Percentiles rank a stretch among this genome's conserved stretches.
Conservation (phyloP, 2,888 invertebrate species). For the Iphiclides podalirius region DNA sequence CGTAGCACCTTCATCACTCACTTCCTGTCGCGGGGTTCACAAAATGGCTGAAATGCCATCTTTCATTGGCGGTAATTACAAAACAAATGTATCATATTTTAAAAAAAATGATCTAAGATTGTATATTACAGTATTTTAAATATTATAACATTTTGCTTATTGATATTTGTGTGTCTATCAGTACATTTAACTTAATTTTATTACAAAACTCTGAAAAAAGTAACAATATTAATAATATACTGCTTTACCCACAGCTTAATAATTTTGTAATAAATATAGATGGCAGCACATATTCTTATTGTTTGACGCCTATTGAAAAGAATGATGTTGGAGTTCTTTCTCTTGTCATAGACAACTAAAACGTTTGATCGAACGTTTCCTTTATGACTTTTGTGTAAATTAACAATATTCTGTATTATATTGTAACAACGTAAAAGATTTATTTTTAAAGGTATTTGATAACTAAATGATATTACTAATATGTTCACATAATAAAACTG, state of each 20-base stretch:
- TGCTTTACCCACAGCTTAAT: slow-evolving; percentile 32
- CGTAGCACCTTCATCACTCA: slow-evolving; percentile 82
- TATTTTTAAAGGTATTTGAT: no score
- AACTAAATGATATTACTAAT: no score
- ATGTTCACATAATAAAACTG: no score
- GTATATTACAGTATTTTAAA: no score
- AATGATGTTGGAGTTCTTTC: slow-evolving; percentile 17
- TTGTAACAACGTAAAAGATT: no score
- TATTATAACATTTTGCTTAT: no score
- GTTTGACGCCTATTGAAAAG: slow-evolving; percentile 27
- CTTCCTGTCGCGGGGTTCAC: slow-evolving; percentile 79
- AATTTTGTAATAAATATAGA: slow-evolving; percentile 20
- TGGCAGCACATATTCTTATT: slow-evolving; percentile 26
- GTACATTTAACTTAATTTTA: background rate
- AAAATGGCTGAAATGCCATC: slow-evolving; percentile 61
- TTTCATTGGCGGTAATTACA: slow-evolving; percentile 58
- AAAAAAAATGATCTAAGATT: background rate
- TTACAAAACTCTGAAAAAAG: no score
- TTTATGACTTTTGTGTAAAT: background rate
- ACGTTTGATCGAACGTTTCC: background rate
- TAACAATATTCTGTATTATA: no score
- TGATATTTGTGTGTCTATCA: no score
- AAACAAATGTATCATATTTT: slow-evolving; percentile 23
- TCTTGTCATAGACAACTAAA: slow-evolving; percentile 10
- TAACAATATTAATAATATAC: no score